A percentile compares a stretch with the other conserved stretches of the same genome.
These are phyloP conservation scores for Mesoclemmys tuberculata DNA, from an alignment of 2,113 vertebrate genomes.

Conservation along the genomic window DNA sequence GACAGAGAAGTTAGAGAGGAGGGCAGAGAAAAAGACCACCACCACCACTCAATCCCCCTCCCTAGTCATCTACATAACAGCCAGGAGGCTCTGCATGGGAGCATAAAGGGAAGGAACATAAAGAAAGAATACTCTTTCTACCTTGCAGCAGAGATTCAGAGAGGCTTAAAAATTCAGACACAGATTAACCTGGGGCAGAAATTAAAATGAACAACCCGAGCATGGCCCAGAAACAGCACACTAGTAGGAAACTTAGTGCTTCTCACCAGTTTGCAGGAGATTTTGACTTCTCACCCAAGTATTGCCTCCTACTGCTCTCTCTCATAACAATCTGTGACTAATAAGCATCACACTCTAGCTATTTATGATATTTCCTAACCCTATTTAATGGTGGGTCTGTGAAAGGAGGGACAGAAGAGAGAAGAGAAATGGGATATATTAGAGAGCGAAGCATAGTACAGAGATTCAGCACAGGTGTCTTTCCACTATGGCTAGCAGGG, in stretches of 20 bases:
- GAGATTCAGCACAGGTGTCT: background rate
- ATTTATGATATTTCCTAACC: background rate
- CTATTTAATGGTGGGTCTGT: background rate
- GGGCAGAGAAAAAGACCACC: background rate
- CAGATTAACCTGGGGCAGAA: background rate
- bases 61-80: background rate
- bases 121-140: background rate
- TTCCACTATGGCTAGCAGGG: background rate
- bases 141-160: background rate
- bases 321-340: rapidly evolving
- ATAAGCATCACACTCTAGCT: background rate
- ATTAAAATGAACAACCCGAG: background rate
- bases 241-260: background rate
- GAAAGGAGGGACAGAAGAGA: background rate
- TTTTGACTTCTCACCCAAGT: background rate
- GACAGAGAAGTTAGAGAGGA: background rate
- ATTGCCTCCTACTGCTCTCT: background rate
- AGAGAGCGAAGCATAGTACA: background rate
- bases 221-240: background rate
- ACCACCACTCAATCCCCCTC: background rate
- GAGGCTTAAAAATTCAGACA: background rate
- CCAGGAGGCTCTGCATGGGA: background rate
- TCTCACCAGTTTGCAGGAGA: background rate
- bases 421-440: background rate
- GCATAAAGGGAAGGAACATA: background rate